Percentiles rank a stretch among this genome's conserved stretches.
phyloP scores from a whole-genome alignment of 2,797 vertebrate species.

The Melanotaenia trifasciata region DNA sequence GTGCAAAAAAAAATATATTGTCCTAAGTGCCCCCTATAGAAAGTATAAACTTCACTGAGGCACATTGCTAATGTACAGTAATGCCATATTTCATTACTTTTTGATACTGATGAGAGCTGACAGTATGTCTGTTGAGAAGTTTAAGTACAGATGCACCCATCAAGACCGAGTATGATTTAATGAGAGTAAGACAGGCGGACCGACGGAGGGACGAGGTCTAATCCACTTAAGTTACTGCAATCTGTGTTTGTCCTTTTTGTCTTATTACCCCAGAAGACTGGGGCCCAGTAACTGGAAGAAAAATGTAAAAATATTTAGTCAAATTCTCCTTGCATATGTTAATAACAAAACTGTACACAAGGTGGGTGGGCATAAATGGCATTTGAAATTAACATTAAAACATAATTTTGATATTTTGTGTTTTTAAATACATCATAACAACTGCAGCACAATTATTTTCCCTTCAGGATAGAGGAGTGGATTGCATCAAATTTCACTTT shows the following conservation, averaged over 20 bases:
- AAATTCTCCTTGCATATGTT: neutral
- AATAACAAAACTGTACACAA: neutral
- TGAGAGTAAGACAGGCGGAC: constrained; percentile 37
- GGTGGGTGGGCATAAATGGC: neutral
- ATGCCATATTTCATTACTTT: constrained; percentile 67
- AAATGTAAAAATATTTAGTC: neutral
- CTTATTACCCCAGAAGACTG: constrained; percentile 28
- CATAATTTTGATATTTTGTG: neutral
- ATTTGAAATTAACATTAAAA: constrained; percentile 1
- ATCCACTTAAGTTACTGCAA: constrained; percentile 50
- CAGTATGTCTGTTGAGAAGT: constrained; percentile 66
- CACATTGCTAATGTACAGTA: constrained; percentile 55
- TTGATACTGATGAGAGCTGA: constrained; percentile 71
- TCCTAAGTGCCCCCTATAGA: constrained; percentile 11
- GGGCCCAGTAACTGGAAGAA: constrained; percentile 19
- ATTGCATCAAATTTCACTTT: neutral
- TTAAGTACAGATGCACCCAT: constrained; percentile 62
- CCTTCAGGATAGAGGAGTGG: neutral
- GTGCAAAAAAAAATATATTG: constrained; percentile 19
- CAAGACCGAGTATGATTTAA: constrained; percentile 50
- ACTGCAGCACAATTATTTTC: neutral
- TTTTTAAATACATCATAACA: constrained; percentile 17
- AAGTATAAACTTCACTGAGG: constrained; percentile 37
- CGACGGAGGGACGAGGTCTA: constrained; percentile 33
- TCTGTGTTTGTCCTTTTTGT: constrained; percentile 36